These are phyloP conservation scores for Onychostruthus taczanowskii DNA, from an alignment of 2,113 vertebrate species.

Conservation along the genomic window DNA sequence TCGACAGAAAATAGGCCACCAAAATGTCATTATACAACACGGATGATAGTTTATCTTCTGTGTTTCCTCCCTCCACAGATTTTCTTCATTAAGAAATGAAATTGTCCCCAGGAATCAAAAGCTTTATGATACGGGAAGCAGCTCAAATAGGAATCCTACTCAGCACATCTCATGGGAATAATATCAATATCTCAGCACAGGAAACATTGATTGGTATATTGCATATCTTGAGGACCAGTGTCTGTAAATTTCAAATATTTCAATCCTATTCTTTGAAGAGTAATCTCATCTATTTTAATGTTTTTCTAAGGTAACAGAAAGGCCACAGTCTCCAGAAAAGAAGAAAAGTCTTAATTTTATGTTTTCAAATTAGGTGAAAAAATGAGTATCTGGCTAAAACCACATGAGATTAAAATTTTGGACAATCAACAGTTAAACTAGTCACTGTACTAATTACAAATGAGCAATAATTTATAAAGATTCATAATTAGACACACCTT, in stretches of 20 bases:
- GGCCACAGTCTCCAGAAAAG: neutral
- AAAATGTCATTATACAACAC: constrained; percentile 43
- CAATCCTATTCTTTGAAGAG: neutral
- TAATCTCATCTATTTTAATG: neutral
- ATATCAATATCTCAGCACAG: neutral
- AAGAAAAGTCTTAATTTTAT: neutral
- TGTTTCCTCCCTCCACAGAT: neutral
- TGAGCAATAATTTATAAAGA: neutral
- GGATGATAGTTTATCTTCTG: neutral
- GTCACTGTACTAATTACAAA: neutral
- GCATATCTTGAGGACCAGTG: neutral
- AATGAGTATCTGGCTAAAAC: neutral
- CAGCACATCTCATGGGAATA: neutral
- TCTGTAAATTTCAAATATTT: neutral
- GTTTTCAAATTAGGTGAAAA: neutral
- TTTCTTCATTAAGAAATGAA: neutral
- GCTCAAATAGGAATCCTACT: neutral
- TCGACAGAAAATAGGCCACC: constrained; percentile 12
- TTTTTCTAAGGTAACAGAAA: neutral
- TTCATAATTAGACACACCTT: constrained; percentile 2
- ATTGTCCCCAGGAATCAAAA: neutral
- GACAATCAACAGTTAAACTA: constrained; percentile 23
- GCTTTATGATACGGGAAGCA: neutral
- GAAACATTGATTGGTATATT: neutral
- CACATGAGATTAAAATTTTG: neutral